phyloP scores from a whole-genome alignment of 2,797 vertebrate genomes.

The Pelodytes ibericus region DNA sequence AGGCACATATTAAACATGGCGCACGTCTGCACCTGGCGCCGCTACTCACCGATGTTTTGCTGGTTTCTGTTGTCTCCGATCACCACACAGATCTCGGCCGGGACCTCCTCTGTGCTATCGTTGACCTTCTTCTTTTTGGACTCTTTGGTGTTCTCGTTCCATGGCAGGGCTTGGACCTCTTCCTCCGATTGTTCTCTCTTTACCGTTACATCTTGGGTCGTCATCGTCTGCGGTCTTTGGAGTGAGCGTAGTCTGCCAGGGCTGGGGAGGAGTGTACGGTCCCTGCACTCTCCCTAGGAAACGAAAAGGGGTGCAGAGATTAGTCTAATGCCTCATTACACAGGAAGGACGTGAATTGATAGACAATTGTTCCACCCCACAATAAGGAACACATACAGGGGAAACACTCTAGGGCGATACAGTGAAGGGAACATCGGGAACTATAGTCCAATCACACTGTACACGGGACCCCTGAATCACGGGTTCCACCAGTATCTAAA shows the following conservation, averaged over 20 bases:
- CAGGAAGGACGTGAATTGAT: too few relatives aligned
- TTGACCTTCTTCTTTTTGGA: slow-evolving; percentile 81
- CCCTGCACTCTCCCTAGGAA: slow-evolving; percentile 23
- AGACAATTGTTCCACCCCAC: too few relatives aligned
- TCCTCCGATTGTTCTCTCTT: slow-evolving; percentile 86
- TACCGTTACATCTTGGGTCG: slow-evolving; percentile 76
- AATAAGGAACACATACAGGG: too few relatives aligned
- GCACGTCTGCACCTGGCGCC: too few relatives aligned
- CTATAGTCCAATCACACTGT: too few relatives aligned
- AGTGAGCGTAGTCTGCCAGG: slow-evolving; percentile 67
- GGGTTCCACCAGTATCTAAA: too few relatives aligned
- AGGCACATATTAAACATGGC: too few relatives aligned
- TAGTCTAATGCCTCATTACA: background rate
- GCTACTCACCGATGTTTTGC: slow-evolving; percentile 87
- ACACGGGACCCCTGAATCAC: too few relatives aligned
- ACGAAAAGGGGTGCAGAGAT: background rate
- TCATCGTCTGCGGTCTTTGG: slow-evolving; percentile 73
- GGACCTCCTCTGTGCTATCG: slow-evolving; percentile 78
- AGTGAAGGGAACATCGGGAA: too few relatives aligned
- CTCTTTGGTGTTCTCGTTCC: slow-evolving; percentile 78
- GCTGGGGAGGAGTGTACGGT: slow-evolving; percentile 14
- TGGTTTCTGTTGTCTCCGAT: slow-evolving; percentile 90
- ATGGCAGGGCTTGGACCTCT: slow-evolving; percentile 74
- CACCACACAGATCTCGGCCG: slow-evolving; percentile 96
- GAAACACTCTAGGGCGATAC: too few relatives aligned